These are phyloP conservation scores for Lepeophtheirus nordmannii DNA, from an alignment of 2,888 invertebrate genomes.

Conservation along the genomic window DNA sequence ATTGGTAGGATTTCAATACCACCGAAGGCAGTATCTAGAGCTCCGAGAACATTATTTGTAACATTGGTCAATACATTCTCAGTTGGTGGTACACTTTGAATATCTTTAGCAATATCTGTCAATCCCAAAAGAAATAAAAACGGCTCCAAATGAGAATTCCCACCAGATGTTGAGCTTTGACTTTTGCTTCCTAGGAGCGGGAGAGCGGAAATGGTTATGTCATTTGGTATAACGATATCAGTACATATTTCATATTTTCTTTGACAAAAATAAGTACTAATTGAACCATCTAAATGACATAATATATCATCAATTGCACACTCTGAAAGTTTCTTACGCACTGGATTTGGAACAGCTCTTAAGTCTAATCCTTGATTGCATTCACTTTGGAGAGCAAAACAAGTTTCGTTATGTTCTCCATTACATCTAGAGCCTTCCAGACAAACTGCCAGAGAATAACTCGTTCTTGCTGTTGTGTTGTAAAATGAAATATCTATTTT, in stretches of 20 bases:
- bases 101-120: not conserved
- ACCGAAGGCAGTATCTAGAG: not conserved
- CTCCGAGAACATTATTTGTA: conserved; percentile 4
- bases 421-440: conserved; percentile 14
- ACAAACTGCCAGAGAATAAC: conserved; percentile 10
- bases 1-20: not conserved
- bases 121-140: not conserved
- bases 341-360: not conserved
- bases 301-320: conserved; percentile 19
- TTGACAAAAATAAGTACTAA: not conserved
- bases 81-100: not conserved
- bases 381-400: not conserved
- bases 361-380: conserved; percentile 20
- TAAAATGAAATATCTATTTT: conserved; percentile 17
- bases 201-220: not conserved
- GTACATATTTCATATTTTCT: conserved; percentile 10
- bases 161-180: not conserved
- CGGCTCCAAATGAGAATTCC: not conserved
- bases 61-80: not conserved
- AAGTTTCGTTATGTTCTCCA: not conserved
- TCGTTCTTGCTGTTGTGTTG: not conserved
- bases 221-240: conserved; percentile 15
- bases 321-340: conserved; percentile 15
- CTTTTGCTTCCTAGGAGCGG: not conserved
- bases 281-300: conserved; percentile 9